A percentile compares a stretch with the other conserved stretches of the same genome.
Conservation (phyloP, 2,888 invertebrate species). For the Peribatodes rhomboidaria region DNA sequence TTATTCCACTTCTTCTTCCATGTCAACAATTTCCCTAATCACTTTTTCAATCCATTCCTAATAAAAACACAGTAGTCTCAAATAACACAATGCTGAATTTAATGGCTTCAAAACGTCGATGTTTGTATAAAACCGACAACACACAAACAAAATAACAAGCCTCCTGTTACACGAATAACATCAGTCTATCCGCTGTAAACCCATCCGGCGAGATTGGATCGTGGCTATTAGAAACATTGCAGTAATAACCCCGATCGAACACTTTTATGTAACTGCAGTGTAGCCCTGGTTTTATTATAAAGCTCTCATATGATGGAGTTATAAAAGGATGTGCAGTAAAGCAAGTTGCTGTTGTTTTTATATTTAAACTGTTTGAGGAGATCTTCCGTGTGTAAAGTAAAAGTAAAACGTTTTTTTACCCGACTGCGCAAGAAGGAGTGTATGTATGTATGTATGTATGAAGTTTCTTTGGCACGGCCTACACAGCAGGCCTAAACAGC, state of each 20-base stretch:
- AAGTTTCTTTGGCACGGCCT: no score
- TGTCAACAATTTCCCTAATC: no score
- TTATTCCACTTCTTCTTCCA: no score
- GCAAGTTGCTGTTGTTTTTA: neutral
- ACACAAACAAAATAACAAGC: conserved; percentile 17
- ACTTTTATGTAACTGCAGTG: conserved; percentile 43
- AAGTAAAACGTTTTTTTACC: no score
- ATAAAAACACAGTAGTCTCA: no score
- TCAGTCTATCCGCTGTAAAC: conserved; percentile 21
- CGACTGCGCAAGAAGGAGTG: no score
- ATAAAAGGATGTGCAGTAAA: conserved; percentile 6
- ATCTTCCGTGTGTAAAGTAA: no score
- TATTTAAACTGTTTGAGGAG: no score
- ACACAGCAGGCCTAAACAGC: no score
- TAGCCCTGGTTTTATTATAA: conserved; percentile 15
- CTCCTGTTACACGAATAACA: conserved; percentile 14
- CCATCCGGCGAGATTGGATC: conserved; percentile 71
- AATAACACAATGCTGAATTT: neutral
- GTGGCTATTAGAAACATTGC: conserved; percentile 75
- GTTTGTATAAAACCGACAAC: conserved; percentile 7
- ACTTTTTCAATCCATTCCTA: no score
- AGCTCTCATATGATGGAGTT: conserved; percentile 16
- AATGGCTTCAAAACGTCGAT: neutral
- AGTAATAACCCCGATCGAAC: conserved; percentile 58
- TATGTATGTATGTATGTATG: no score